phyloP scores from a whole-genome alignment of 1,140 invertebrate genomes.

The Atta cephalotes region DNA sequence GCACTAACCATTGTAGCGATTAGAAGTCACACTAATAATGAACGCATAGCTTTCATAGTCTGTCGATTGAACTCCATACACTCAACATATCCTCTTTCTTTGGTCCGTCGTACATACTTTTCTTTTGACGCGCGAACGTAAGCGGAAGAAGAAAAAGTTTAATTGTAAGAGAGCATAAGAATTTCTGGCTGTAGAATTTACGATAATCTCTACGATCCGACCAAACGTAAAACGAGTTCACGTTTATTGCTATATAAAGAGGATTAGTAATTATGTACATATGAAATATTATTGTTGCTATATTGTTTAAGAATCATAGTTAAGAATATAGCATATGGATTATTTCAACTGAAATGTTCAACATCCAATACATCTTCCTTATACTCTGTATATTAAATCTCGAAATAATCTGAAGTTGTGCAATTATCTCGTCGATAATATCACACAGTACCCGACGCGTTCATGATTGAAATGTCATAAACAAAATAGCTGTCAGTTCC shows the following conservation, averaged over 20 bases:
- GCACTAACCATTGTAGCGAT: slow-evolving; percentile 55
- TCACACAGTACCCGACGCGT: not conserved
- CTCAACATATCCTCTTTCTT: slow-evolving; percentile 33
- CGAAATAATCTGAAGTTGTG: slow-evolving; percentile 5
- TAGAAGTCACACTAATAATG: slow-evolving; percentile 52
- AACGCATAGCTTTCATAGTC: slow-evolving; percentile 41
- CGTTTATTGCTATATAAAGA: slow-evolving; percentile 67
- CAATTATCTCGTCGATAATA: not conserved
- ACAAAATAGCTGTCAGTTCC: not conserved
- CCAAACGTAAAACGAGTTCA: slow-evolving; percentile 43
- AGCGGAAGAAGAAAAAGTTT: not conserved
- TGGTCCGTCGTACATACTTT: slow-evolving; percentile 17
- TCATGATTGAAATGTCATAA: not conserved
- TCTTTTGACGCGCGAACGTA: slow-evolving; percentile 21
- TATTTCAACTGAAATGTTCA: slow-evolving; percentile 57
- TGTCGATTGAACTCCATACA: slow-evolving; percentile 32
- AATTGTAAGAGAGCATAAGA: slow-evolving; percentile 29
- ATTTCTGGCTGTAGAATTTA: slow-evolving; percentile 62
- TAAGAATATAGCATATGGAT: slow-evolving; percentile 76
- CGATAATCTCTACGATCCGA: slow-evolving; percentile 34
- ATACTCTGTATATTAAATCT: not conserved
- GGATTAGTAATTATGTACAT: slow-evolving; percentile 80
- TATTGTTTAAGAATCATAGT: slow-evolving; percentile 83
- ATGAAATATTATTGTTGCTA: slow-evolving; percentile 83
- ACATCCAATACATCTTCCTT: slow-evolving; percentile 1